phyloP scores from a whole-genome alignment of 2,797 vertebrate species.

The Yasuhikotakia modesta region DNA sequence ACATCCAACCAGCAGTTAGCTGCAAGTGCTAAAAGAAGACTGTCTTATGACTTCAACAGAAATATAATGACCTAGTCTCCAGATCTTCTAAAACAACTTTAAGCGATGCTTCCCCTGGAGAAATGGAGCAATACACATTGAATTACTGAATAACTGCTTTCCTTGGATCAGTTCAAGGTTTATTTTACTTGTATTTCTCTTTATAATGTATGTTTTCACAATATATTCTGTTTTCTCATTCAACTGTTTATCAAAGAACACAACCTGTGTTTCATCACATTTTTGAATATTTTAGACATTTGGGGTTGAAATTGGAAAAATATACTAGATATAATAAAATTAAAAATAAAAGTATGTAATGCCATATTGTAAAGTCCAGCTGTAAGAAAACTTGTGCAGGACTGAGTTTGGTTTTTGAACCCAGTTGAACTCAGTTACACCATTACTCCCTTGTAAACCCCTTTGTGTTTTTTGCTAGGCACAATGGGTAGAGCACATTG shows the following conservation, averaged over 20 bases:
- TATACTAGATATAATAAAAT: not conserved
- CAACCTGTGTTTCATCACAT: slow-evolving; percentile 11
- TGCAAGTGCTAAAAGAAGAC: slow-evolving; percentile 70
- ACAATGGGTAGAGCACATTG: not conserved
- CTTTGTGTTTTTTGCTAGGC: not conserved
- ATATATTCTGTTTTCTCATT: slow-evolving; percentile 34
- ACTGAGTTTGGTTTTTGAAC: slow-evolving; percentile 2
- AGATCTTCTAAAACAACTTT: not conserved
- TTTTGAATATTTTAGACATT: slow-evolving; percentile 1
- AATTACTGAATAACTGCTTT: not conserved
- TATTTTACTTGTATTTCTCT: slow-evolving; percentile 26
- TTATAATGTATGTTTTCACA: slow-evolving; percentile 27
- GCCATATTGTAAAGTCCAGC: not conserved
- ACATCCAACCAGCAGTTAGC: slow-evolving; percentile 70
- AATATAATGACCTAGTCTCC: slow-evolving; percentile 65
- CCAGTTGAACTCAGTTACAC: not conserved
- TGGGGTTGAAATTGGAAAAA: not conserved
- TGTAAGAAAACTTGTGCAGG: not conserved
- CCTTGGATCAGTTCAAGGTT: slow-evolving; percentile 17
- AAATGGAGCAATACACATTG: not conserved
- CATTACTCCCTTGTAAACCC: not conserved
- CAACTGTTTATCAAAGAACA: slow-evolving; percentile 12
- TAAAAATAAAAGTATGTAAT: not conserved
- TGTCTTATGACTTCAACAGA: slow-evolving; percentile 76
- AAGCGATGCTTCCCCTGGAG: slow-evolving; percentile 18